A percentile compares a stretch with the other conserved stretches of the same genome.
These are phyloP conservation scores for Synergus itoensis DNA, from an alignment of 2,888 invertebrate species.

Conservation along the genomic window DNA sequence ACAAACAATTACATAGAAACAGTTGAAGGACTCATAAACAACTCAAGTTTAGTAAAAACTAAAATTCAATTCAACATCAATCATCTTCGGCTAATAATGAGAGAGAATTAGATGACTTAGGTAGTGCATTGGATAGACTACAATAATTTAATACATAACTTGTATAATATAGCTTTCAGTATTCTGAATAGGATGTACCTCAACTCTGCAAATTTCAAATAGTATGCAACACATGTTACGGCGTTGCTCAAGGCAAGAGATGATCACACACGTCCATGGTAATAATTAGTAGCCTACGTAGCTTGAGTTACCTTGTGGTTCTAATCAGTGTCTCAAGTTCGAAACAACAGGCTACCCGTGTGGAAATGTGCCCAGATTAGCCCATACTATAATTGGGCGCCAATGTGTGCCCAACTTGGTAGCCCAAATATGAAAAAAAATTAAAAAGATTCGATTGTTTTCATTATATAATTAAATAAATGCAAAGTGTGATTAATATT, in stretches of 20 bases:
- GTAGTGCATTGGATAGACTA: background rate
- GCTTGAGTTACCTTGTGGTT: conserved; percentile 33
- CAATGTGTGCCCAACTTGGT: too few species aligned
- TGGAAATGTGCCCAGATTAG: too few species aligned
- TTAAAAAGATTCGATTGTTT: too few species aligned
- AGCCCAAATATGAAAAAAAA: too few species aligned
- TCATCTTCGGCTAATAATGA: background rate
- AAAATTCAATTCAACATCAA: background rate
- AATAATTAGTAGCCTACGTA: conserved; percentile 26
- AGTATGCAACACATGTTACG: background rate
- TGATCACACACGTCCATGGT: conserved; percentile 29
- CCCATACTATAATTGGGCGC: too few species aligned
- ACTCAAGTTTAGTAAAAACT: background rate
- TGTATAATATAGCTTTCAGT: background rate
- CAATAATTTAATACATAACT: background rate
- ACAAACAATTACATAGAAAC: background rate
- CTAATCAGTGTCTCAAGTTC: conserved; percentile 35
- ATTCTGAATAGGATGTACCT: conserved; percentile 9
- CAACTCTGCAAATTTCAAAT: conserved; percentile 19
- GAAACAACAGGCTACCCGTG: conserved; percentile 10
- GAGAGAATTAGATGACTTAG: background rate
- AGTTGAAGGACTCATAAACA: too few species aligned
- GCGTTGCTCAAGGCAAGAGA: conserved; percentile 30
- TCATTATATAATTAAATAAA: too few species aligned
- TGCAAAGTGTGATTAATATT: too few species aligned